Percentiles rank a stretch among this genome's conserved stretches.
These are phyloP conservation scores for Griposia aprilina DNA, from an alignment of 2,888 invertebrate genomes.

Conservation along the genomic window DNA sequence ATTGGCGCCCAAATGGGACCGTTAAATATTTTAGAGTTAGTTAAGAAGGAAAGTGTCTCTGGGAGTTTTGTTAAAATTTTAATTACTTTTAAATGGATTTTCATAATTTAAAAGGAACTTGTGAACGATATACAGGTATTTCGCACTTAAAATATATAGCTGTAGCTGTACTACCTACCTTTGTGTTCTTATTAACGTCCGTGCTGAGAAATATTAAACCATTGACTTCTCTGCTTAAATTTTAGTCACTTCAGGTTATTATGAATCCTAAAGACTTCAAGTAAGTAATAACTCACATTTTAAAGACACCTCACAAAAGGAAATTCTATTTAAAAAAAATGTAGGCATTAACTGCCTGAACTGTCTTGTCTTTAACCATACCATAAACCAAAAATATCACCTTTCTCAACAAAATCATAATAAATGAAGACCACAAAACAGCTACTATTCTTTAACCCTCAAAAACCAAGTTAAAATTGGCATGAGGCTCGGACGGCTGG, in stretches of 20 bases:
- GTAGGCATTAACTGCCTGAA: not conserved
- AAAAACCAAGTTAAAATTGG: slow-evolving; percentile 64
- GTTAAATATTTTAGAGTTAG: slow-evolving; percentile 51
- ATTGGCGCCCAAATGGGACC: slow-evolving; percentile 63
- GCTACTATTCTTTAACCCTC: slow-evolving; percentile 49
- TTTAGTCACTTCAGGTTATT: not conserved
- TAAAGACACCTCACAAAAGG: not conserved
- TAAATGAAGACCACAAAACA: slow-evolving; percentile 21
- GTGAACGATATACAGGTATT: not conserved
- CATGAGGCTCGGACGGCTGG: slow-evolving; percentile 48
- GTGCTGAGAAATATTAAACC: slow-evolving; percentile 1
- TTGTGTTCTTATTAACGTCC: not conserved
- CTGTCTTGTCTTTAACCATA: too few relatives aligned
- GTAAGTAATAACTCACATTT: not conserved
- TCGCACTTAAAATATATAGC: not conserved
- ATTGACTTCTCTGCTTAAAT: not conserved
- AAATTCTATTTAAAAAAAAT: fast-evolving
- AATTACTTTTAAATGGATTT: not conserved
- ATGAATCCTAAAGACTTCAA: not conserved
- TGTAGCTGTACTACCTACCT: not conserved
- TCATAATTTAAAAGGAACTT: not conserved
- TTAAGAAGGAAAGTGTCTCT: slow-evolving; percentile 53
- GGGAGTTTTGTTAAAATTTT: slow-evolving; percentile 39
- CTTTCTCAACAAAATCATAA: slow-evolving; percentile 8
- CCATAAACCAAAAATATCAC: not conserved